Conservation (phyloP, 2,888 invertebrate species). For the Ophion costatus region DNA sequence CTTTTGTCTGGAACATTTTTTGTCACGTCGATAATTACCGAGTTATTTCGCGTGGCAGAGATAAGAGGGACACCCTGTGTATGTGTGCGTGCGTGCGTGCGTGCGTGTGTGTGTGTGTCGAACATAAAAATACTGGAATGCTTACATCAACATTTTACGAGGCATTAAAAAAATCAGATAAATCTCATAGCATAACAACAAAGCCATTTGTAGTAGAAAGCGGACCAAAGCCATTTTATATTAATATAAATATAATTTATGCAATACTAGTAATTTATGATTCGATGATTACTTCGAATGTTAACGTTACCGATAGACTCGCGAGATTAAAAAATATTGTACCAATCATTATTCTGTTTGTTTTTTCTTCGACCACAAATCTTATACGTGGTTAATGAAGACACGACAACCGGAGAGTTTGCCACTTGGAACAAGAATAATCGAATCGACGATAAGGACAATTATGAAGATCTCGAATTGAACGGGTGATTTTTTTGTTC, state of each 20-base stretch:
- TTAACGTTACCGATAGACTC: neutral
- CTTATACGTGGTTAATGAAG: neutral
- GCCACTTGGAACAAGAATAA: conserved; percentile 35
- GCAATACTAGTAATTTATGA: neutral
- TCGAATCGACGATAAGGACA: conserved; percentile 49
- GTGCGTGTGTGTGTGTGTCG: neutral
- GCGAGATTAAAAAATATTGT: neutral
- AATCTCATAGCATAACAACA: neutral
- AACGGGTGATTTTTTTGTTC: conserved; percentile 48
- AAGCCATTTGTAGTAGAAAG: neutral
- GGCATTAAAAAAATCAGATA: neutral
- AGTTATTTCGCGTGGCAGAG: no score
- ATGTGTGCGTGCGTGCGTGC: no score
- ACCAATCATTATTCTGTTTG: neutral
- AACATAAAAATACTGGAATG: neutral
- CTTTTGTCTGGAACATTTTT: no score
- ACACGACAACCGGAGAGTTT: conserved; percentile 36
- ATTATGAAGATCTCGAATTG: conserved; percentile 40
- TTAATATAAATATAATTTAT: neutral
- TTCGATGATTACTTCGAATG: neutral
- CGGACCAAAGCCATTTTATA: neutral
- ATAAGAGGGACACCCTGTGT: no score
- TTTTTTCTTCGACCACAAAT: neutral
- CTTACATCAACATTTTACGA: neutral
- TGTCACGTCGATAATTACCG: no score